Conservation (phyloP, 1,140 invertebrate species). For the Euborellia annulipes region DNA sequence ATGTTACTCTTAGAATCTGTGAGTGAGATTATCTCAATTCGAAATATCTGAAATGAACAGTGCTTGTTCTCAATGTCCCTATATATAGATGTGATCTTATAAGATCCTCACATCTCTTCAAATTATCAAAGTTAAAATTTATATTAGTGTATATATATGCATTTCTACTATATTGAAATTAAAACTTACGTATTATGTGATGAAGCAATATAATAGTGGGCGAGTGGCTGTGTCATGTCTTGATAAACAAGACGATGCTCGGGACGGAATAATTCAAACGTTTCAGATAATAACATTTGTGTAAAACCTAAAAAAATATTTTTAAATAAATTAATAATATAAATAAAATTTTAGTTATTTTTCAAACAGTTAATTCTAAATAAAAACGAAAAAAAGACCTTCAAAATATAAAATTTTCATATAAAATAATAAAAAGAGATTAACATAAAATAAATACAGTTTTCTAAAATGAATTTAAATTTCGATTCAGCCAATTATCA, state of each 20-base stretch:
- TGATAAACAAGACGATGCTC: slow-evolving; percentile 31
- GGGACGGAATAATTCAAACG: slow-evolving; percentile 27
- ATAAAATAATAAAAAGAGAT: too few relatives aligned
- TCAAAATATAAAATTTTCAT: too few relatives aligned
- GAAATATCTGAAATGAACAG: too few relatives aligned
- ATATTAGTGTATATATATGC: too few relatives aligned
- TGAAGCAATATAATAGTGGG: slow-evolving; percentile 46
- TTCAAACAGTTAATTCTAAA: not conserved
- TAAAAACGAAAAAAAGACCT: not conserved
- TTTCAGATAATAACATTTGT: slow-evolving; percentile 25
- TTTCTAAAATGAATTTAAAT: too few relatives aligned
- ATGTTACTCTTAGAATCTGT: too few relatives aligned
- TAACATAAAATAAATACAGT: too few relatives aligned
- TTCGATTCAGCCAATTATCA: too few relatives aligned
- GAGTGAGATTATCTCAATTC: too few relatives aligned
- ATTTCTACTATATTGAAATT: not conserved
- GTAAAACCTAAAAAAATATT: slow-evolving; percentile 23
- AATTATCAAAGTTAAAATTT: too few relatives aligned
- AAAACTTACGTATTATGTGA: slow-evolving; percentile 44
- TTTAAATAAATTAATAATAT: not conserved
- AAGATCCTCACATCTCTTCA: too few relatives aligned
- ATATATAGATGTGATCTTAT: too few relatives aligned
- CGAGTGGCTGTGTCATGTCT: slow-evolving; percentile 43
- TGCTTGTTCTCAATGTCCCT: not conserved
- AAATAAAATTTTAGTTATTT: slow-evolving; percentile 2